These are phyloP conservation scores for Priocnemis perturbator DNA, from an alignment of 2,888 invertebrate genomes.

Conservation along the genomic window DNA sequence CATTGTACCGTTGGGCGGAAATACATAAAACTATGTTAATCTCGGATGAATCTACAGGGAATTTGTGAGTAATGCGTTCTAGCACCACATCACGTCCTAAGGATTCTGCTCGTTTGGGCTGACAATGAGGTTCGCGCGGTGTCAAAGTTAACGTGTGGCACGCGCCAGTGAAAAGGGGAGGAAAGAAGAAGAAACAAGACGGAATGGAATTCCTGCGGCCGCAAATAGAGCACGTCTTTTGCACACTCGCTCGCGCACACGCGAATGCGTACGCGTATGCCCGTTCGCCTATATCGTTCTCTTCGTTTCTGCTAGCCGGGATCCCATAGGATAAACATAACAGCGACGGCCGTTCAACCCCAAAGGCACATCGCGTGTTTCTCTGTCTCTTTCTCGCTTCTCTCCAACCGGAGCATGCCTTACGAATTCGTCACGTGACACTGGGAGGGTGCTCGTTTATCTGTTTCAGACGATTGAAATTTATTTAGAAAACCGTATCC, in stretches of 20 bases:
- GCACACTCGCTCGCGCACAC: constrained; percentile 12
- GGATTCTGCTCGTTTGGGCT: constrained; percentile 6
- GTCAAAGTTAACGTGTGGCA: background rate
- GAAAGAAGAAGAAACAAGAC: constrained; percentile 39
- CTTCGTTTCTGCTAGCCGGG: constrained; percentile 21
- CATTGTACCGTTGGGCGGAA: too few relatives aligned
- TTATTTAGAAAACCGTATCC: background rate
- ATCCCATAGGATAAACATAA: constrained; percentile 50
- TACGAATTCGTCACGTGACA: constrained; percentile 26
- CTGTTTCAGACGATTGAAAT: constrained; percentile 4
- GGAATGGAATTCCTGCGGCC: constrained; percentile 54
- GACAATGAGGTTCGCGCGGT: background rate
- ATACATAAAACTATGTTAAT: too few relatives aligned
- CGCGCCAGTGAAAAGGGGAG: background rate
- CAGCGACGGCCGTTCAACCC: constrained; percentile 61
- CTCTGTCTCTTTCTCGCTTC: too few relatives aligned
- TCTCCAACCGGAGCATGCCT: constrained; percentile 17
- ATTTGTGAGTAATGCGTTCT: background rate
- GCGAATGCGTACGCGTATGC: constrained; percentile 25
- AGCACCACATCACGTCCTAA: background rate
- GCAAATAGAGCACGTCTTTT: constrained; percentile 60
- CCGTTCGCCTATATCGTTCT: constrained; percentile 14
- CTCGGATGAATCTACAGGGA: too few relatives aligned
- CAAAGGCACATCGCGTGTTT: constrained; percentile 23
- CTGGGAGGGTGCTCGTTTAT: background rate